Base-by-base conservation (phyloP, 2,797 vertebrate species). In the Cyclura pinguis region DNA sequence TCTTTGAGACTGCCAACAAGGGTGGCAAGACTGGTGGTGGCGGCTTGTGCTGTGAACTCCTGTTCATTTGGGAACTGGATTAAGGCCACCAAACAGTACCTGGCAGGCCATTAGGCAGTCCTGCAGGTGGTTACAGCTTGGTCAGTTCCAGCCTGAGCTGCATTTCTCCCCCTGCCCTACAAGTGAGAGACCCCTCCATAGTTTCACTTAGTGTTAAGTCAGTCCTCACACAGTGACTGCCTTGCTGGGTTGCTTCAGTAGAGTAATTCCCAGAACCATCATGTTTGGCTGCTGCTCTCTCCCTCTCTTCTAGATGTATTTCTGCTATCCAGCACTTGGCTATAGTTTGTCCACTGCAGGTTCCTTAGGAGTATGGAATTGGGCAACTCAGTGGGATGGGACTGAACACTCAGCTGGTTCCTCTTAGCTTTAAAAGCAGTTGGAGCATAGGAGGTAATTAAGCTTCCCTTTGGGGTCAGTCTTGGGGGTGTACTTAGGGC, bases 1-100 rank as follows among this genome's bases (percentile, higher is more conserved):
- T 97, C 96, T 97, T 95, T 96, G 97, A 97, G 97, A 97, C 97
- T 97, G 97, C 97, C 97, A 97, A 97, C 97, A 97, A 96, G 95
- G 95, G 97, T 97, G 97, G 96, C 95, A 95, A 91, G 81, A 91
- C 92, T 93, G 94, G 86, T 82, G 87, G 83, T n/a, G 96, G 95
- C 96, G 96, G 95, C 96, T 96, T 97, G 96, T 97, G 96, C 97
- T 97, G 97, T 97, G 97, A 96, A 97, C 97, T 97, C 96, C 96
- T 97, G 97, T 97, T 97, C 97, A 97, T 96, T 47, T 95, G 97
- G 96, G 96, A 97, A 96, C 96, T 97, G 97, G 97, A 97, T 96
- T 97, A 92, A 96, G 97, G 96, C 97, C 97, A 96, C 96, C 95
- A 89, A 92, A 96, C 95, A 95, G 96, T 96, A 96, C 96, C 97